Evolutionary conservation across 2,113 vertebrate genomes (phyloP), one percentile per base, ranked within the genome.

Genomic region (Oreotrochilus melanogaster): DNA sequence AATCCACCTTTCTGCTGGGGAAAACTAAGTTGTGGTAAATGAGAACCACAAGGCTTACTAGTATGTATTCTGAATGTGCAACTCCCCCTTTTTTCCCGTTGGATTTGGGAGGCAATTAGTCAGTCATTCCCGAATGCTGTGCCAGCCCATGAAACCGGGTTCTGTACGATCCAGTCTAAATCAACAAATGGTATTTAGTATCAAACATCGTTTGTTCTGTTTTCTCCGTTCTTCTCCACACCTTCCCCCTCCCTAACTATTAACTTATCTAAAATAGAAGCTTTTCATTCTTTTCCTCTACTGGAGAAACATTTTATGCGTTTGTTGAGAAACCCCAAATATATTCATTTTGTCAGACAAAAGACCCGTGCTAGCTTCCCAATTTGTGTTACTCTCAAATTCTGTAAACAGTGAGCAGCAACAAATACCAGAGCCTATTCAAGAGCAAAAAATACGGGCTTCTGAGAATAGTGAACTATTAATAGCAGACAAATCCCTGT

Each of bases 401-500:
- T 64, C 65, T 92, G 95, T 96, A 94, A 98, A 96, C 91, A 95
- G 73, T 69, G 90, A 96, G 71, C 95, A 89, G 88, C 84, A 96
- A 91, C 92, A 88, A 90, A 92, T 64, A 89, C 18, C 48, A 67
- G 79, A 96, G 76, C 82, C 57, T 94, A 93, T 90, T 95, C 88
- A 88, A 91, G 85, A 95, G 37, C 70, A 89, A 88, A 88, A 90
- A 84, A 71, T 93, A 76, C 87, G 81, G 95, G 94, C 94, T 92
- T 96, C 89, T 79, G 94, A 83, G 81, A 91, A 92, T 5, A 37
- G 48, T 58, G 78, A 95, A 86, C 98, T 98, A 98, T 98, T 98
- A 98, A 98, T 98, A 98, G 97, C 76, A 74, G 72, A 69, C 94
- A 98, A 98, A 98, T 98, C 97, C 96, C 94, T 90, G 66, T 90